Evolutionary conservation across 1,140 invertebrate species (phyloP).

Genomic region (Drosophila oshimai): DNA sequence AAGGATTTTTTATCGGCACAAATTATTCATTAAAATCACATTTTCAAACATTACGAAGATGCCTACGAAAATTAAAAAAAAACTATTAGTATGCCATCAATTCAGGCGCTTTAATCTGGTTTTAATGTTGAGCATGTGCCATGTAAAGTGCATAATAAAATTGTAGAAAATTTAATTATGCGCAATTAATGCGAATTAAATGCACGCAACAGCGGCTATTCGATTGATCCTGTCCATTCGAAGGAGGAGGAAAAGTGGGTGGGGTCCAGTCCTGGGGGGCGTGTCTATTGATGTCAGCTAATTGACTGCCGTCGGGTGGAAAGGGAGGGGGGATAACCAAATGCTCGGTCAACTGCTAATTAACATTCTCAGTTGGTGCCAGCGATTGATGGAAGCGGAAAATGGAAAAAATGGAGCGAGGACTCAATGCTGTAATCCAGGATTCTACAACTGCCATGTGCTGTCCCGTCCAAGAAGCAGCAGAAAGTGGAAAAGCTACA

Average conservation of each 20-base stretch:
- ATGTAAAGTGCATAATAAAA: conserved; percentile 74
- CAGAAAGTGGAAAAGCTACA: not conserved
- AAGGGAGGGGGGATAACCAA: not conserved
- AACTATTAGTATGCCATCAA: conserved; percentile 25
- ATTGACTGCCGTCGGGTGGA: conserved; percentile 43
- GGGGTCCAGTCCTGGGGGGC: not conserved
- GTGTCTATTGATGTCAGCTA: conserved; percentile 49
- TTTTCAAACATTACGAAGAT: not conserved
- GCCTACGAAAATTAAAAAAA: not conserved
- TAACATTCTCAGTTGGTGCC: conserved; percentile 24
- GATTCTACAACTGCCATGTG: not conserved
- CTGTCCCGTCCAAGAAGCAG: not conserved
- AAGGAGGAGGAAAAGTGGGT: not conserved
- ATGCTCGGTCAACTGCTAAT: conserved; percentile 42
- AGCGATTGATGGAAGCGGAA: conserved; percentile 5
- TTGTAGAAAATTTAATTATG: conserved; percentile 74
- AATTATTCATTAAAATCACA: conserved; percentile 20
- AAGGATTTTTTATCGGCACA: not conserved
- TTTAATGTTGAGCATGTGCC: conserved; percentile 53
- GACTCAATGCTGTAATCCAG: not conserved
- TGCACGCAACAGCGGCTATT: conserved; percentile 54
- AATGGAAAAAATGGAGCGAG: not conserved
- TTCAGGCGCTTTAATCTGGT: conserved; percentile 53
- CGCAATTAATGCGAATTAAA: conserved; percentile 74
- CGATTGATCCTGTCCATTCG: conserved; percentile 13